phyloP scores from a whole-genome alignment of 1,140 invertebrate species.

The Diachasma alloeum region DNA sequence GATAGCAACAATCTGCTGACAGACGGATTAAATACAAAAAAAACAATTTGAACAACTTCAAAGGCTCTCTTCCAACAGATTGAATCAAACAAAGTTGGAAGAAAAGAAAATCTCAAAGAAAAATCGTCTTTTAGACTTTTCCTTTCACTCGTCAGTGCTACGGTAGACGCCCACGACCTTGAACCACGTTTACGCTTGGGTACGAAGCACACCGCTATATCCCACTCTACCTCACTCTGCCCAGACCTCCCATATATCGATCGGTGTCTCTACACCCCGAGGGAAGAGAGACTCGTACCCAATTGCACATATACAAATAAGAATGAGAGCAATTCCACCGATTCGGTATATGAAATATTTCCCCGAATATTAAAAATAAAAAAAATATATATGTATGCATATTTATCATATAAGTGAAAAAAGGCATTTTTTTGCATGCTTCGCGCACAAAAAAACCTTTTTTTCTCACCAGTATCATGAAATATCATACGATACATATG shows the following conservation, averaged over 20 bases:
- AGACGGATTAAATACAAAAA: neutral
- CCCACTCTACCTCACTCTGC: neutral
- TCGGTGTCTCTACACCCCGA: neutral
- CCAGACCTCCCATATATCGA: neutral
- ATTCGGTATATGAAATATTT: neutral
- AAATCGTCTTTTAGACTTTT: neutral
- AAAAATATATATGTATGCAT: too few relatives aligned
- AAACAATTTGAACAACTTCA: neutral
- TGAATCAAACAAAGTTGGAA: neutral
- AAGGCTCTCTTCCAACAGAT: neutral
- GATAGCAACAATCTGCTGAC: neutral
- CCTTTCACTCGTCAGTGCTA: neutral
- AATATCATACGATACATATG: too few relatives aligned
- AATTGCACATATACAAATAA: neutral
- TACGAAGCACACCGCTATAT: neutral
- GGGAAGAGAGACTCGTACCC: too few relatives aligned
- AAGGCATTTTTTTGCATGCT: too few relatives aligned
- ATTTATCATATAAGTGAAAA: too few relatives aligned
- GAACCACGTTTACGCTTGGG: neutral
- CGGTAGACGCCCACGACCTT: neutral
- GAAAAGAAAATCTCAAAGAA: neutral
- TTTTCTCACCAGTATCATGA: too few relatives aligned
- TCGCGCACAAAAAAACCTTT: too few relatives aligned
- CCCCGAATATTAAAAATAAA: neutral
- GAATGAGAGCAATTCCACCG: neutral